Conservation (phyloP, 2,113 vertebrate species). For the Lutjanus erythropterus region DNA sequence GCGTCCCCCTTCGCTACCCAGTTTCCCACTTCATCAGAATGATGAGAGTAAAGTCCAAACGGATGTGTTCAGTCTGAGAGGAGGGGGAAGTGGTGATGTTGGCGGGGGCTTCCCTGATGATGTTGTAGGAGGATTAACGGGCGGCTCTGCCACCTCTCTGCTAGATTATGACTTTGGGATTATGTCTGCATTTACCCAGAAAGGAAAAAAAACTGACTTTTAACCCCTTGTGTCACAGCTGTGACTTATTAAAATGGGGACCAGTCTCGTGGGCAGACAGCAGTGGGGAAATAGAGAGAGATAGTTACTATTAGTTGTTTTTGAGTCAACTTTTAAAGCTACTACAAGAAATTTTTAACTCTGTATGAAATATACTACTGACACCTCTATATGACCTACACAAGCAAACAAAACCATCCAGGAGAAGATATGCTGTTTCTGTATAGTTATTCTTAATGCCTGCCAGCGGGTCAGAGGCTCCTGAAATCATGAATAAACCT, state of each 20-base stretch:
- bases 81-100: not conserved
- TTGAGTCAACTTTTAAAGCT: not conserved
- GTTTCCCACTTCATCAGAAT: conserved; percentile 29
- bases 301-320: not conserved
- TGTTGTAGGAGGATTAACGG: conserved; percentile 59
- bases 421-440: too few relatives aligned
- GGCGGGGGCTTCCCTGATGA: conserved; percentile 61
- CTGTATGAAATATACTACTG: too few relatives aligned
- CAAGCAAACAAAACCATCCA: too few relatives aligned
- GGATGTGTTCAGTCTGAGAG: conserved; percentile 64
- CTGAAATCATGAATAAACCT: too few relatives aligned
- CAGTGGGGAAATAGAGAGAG: not conserved
- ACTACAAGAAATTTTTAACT: too few relatives aligned
- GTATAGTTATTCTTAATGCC: too few relatives aligned
- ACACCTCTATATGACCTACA: too few relatives aligned
- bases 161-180: conserved; percentile 69
- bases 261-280: not conserved
- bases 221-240: conserved; percentile 26
- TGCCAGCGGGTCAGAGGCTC: too few relatives aligned
- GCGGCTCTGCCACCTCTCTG: conserved; percentile 50
- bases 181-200: conserved; percentile 56
- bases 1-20: not conserved
- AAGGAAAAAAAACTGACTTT: not conserved
- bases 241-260: conserved; percentile 12
- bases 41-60: conserved; percentile 53